Evolutionary conservation across 2,113 vertebrate species (phyloP), one percentile per base, ranked within the genome.

Genomic region (Tachysurus fulvidraco): DNA sequence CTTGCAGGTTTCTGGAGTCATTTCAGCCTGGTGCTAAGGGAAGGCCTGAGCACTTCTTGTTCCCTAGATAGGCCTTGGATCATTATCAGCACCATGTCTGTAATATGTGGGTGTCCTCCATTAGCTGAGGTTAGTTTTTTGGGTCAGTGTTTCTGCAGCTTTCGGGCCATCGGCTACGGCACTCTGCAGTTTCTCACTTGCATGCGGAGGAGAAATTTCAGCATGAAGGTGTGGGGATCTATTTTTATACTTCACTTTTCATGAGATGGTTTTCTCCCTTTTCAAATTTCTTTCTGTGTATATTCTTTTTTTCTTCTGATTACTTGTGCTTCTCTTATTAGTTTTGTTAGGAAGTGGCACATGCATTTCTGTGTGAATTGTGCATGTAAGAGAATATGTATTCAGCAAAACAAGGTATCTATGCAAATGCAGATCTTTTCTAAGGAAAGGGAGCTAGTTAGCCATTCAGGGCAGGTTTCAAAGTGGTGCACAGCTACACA

Each of bases 351-450:
- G 55, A 36, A 59, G 17, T 86, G 62, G 85, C 30, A 23, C 69
- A 44, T 83, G 81, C 69, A 41, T n/a, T 2, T 77, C 14, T 28
- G 30, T 36, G 41, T 28, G n/a, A 41, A 10, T 36, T n/a, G 25
- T 86, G 78, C n/a, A 60, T 90, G 46, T 17, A 28, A 90, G 62
- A 46, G 88, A 74, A 73, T 71, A 84, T 86, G 83, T 86, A 89
- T 86, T 90, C 88, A 87, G 62, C 67, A 77, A 85, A 89, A 88
- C 79, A 81, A 62, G 77, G 87, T 91, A 83, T 88, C 89, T 91
- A 92, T 94, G 92, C 91, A 93, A 94, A 93, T 95, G 87, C 88
- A 89, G 88, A 92, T 86, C 87, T 86, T 87, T 86, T 88, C 91
- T 91, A 89, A 92, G 91, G 93, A 92, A 92, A 77, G 88, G 89